Conservation (phyloP, 2,797 vertebrate genomes). For the Halcyon leucocephala region DNA sequence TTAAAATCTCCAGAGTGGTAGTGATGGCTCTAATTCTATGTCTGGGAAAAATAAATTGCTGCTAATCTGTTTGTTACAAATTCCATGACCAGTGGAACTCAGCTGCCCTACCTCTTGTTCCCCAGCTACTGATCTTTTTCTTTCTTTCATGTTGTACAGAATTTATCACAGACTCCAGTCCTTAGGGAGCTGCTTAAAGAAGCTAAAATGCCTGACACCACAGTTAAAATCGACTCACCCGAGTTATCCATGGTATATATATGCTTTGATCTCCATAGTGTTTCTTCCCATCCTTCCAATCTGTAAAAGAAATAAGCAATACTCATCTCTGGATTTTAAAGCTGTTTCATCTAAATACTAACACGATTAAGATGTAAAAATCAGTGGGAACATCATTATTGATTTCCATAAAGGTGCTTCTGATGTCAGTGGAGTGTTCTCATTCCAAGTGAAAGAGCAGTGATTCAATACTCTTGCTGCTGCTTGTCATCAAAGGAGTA, state of each 20-base stretch:
- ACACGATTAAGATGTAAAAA: neutral
- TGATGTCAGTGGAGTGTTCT: neutral
- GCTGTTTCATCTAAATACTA: neutral
- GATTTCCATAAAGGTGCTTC: neutral
- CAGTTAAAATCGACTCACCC: constrained; percentile 80
- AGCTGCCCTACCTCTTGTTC: neutral
- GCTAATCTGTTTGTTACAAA: neutral
- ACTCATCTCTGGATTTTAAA: neutral
- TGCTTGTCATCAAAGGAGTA: neutral
- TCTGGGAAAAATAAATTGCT: neutral
- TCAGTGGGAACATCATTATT: neutral
- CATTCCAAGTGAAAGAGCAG: neutral
- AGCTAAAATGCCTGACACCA: constrained; percentile 82
- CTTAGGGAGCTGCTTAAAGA: constrained; percentile 87
- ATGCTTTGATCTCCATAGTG: neutral
- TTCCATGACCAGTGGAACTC: neutral
- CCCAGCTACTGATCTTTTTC: neutral
- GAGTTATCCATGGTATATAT: constrained; percentile 76
- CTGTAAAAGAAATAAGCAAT: neutral
- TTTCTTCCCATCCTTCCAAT: neutral
- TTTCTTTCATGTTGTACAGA: constrained; percentile 76
- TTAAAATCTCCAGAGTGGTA: neutral
- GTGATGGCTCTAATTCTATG: neutral
- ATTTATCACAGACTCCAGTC: constrained; percentile 92
- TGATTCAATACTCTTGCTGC: neutral